Percentiles rank a stretch among this genome's conserved stretches.
These are phyloP conservation scores for Rhegmatorhina hoffmannsi DNA, from an alignment of 2,113 vertebrate genomes.

Conservation along the genomic window DNA sequence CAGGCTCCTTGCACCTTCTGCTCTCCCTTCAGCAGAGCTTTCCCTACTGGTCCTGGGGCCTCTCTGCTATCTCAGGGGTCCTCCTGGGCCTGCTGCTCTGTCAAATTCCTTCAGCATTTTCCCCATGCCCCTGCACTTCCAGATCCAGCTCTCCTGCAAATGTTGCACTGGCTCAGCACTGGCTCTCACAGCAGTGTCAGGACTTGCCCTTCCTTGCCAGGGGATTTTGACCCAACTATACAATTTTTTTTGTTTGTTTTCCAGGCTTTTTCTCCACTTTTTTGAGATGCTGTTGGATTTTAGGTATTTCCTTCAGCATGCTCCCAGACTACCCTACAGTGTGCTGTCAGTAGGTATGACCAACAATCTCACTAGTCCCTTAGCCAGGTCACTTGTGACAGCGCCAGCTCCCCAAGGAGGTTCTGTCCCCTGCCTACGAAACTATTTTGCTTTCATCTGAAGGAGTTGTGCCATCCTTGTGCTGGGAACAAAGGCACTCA, in stretches of 20 bases:
- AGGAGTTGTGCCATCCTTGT: neutral
- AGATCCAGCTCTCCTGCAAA: neutral
- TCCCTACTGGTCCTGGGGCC: neutral
- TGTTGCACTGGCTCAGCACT: accelerated
- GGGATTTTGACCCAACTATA: neutral
- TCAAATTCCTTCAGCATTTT: neutral
- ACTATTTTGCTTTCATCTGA: neutral
- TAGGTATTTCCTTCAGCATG: neutral
- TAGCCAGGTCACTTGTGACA: neutral
- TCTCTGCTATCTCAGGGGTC: accelerated
- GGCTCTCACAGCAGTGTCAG: neutral
- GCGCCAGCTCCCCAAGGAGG: neutral
- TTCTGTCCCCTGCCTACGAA: neutral
- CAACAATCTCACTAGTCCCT: neutral
- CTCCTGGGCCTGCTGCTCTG: neutral
- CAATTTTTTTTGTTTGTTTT: neutral
- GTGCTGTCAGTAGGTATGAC: neutral
- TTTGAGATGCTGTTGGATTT: neutral
- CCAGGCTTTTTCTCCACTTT: neutral
- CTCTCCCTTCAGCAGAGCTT: neutral
- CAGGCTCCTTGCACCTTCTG: neutral
- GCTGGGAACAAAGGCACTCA: neutral
- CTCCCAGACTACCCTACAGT: neutral
- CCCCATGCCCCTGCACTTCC: neutral
- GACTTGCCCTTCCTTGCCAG: neutral